These are phyloP conservation scores for Brevimyrus niger DNA, from an alignment of 2,113 vertebrate species.

Conservation along the genomic window DNA sequence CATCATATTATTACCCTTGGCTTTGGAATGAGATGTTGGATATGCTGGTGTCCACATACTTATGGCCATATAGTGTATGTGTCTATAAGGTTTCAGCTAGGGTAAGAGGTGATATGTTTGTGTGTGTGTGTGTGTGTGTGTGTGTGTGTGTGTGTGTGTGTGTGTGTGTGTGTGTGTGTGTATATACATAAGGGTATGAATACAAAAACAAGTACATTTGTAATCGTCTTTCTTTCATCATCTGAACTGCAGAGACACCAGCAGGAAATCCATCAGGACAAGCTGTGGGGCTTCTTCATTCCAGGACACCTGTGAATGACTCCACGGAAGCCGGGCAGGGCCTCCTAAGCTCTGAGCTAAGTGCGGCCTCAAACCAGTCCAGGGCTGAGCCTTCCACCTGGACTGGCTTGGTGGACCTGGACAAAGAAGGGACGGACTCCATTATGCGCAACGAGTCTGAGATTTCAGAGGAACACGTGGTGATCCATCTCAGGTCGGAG, in stretches of 20 bases:
- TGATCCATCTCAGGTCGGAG: conserved; percentile 48
- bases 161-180: no score
- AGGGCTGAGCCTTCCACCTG: conserved; percentile 44
- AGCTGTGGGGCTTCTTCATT: conserved; percentile 34
- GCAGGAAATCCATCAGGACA: conserved; percentile 37
- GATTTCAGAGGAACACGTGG: conserved; percentile 60
- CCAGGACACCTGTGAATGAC: conserved; percentile 22
- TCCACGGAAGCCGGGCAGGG: conserved; percentile 21
- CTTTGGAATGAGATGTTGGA: no score
- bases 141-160: no score
- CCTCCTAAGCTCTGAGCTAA: conserved; percentile 28
- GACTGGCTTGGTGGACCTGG: conserved; percentile 47
- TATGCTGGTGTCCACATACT: no score
- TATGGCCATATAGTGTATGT: no score
- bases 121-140: no score
- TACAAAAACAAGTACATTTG: background rate
- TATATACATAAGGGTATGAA: background rate
- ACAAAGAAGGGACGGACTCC: conserved; percentile 41
- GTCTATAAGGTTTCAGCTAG: no score
- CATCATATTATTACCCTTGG: no score
- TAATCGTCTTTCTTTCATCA: background rate
- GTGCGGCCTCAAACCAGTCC: background rate
- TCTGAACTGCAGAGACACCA: conserved; percentile 13
- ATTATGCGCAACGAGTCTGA: conserved; percentile 50
- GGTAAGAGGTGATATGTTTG: no score